A percentile compares a stretch with the other conserved stretches of the same genome.
These are phyloP conservation scores for Resseliella maxima DNA, from an alignment of 2,888 invertebrate genomes.

Conservation along the genomic window DNA sequence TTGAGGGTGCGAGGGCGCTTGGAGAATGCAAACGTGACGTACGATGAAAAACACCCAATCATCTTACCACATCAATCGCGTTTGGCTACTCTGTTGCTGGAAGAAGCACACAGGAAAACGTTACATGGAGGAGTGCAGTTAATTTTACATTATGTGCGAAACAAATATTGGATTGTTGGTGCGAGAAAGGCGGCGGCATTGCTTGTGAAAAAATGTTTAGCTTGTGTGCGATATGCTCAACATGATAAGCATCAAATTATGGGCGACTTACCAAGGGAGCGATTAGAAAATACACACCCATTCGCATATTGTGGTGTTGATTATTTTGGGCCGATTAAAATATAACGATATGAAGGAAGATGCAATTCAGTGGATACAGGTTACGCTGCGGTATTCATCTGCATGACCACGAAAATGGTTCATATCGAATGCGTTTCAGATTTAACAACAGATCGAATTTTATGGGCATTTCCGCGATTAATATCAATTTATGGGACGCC, in stretches of 20 bases:
- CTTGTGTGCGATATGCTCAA: background rate
- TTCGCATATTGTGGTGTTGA: background rate
- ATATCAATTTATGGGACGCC: background rate
- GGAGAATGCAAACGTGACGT: background rate
- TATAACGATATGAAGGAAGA: background rate
- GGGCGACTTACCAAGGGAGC: background rate
- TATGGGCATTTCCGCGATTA: background rate
- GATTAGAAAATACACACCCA: background rate
- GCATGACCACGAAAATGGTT: background rate
- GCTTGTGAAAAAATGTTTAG: background rate
- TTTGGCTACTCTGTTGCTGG: background rate
- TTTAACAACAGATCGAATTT: background rate
- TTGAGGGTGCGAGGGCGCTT: background rate
- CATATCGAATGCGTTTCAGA: background rate
- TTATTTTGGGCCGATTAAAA: background rate
- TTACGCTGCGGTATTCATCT: background rate
- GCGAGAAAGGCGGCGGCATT: background rate
- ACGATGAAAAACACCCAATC: background rate
- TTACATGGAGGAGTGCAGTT: background rate
- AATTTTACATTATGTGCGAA: conserved; percentile 1
- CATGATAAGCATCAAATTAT: background rate
- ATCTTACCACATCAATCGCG: background rate
- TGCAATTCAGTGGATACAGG: background rate
- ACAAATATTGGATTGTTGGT: background rate
- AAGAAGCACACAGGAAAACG: background rate